Evolutionary conservation across 2,113 vertebrate species (phyloP).

Genomic region (Pristiophorus japonicus): DNA sequence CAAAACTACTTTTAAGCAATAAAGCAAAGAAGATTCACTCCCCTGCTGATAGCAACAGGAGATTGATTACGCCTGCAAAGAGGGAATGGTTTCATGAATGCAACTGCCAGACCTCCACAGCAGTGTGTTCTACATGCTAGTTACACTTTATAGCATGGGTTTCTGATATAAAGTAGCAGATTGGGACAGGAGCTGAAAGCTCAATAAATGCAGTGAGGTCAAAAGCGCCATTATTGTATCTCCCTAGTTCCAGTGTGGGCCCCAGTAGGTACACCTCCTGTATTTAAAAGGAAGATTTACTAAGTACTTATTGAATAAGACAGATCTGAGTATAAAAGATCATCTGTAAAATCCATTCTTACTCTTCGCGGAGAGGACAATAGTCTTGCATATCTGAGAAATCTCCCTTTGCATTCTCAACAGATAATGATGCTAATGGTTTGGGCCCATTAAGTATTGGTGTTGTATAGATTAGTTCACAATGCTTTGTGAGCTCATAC

Average conservation of each 20-base stretch:
- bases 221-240: slow-evolving; percentile 43
- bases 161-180: slow-evolving; percentile 46
- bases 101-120: slow-evolving; percentile 58
- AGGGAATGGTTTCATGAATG: slow-evolving; percentile 73
- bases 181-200: slow-evolving; percentile 45
- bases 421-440: slow-evolving; percentile 32
- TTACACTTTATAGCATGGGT: slow-evolving; percentile 48
- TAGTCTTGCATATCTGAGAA: slow-evolving; percentile 28
- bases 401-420: slow-evolving; percentile 17
- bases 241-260: background rate
- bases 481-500: slow-evolving; percentile 21
- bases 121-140: slow-evolving; percentile 47
- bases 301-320: slow-evolving; percentile 34
- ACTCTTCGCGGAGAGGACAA: background rate
- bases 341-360: slow-evolving; percentile 34
- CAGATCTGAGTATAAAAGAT: slow-evolving; percentile 34
- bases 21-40: slow-evolving; percentile 47
- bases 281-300: slow-evolving; percentile 34
- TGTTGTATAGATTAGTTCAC: slow-evolving; percentile 34
- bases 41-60: slow-evolving; percentile 78
- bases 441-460: slow-evolving; percentile 31
- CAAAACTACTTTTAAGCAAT: slow-evolving; percentile 60
- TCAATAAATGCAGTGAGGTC: slow-evolving; percentile 48
- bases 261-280: background rate
- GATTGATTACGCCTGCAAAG: slow-evolving; percentile 72